Percentiles rank a stretch among this genome's conserved stretches.
These are phyloP conservation scores for Saguinus midas DNA, from an alignment of 2,113 vertebrate species.

Conservation along the genomic window DNA sequence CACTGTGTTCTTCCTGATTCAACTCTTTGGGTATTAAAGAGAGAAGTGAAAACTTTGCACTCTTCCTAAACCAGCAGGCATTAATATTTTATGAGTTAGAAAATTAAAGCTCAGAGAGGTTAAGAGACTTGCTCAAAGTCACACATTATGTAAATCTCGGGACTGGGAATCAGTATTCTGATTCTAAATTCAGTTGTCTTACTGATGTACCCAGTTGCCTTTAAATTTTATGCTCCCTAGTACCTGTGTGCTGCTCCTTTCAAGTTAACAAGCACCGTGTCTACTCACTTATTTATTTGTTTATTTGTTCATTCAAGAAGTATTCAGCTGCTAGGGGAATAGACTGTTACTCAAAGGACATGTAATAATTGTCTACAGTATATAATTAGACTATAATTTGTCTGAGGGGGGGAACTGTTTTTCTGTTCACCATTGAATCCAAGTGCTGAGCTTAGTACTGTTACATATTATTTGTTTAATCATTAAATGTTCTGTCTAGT, in stretches of 20 bases:
- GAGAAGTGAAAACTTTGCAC: not conserved
- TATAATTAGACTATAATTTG: not conserved
- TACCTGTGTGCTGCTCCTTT: not conserved
- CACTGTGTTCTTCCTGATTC: conserved; percentile 3
- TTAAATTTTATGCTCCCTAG: not conserved
- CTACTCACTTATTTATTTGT: not conserved
- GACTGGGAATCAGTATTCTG: conserved; percentile 4
- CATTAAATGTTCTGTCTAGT: not conserved
- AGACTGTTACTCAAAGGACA: not conserved
- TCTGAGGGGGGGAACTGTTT: not conserved
- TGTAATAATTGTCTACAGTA: not conserved
- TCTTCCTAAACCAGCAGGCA: not conserved
- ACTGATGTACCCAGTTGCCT: not conserved
- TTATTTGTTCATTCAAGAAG: not conserved
- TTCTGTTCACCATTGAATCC: not conserved
- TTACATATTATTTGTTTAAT: not conserved
- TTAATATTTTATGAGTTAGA: conserved; percentile 10
- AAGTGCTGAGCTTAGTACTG: not conserved
- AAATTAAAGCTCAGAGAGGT: not conserved
- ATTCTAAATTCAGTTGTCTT: conserved; percentile 33
- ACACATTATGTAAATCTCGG: not conserved
- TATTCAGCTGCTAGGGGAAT: not conserved
- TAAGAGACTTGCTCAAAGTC: conserved; percentile 1
- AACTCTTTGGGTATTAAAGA: not conserved
- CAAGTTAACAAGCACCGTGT: not conserved